A percentile compares a stretch with the other conserved stretches of the same genome.
Conservation (phyloP, 2,113 vertebrate genomes). For the Montifringilla adamsi region DNA sequence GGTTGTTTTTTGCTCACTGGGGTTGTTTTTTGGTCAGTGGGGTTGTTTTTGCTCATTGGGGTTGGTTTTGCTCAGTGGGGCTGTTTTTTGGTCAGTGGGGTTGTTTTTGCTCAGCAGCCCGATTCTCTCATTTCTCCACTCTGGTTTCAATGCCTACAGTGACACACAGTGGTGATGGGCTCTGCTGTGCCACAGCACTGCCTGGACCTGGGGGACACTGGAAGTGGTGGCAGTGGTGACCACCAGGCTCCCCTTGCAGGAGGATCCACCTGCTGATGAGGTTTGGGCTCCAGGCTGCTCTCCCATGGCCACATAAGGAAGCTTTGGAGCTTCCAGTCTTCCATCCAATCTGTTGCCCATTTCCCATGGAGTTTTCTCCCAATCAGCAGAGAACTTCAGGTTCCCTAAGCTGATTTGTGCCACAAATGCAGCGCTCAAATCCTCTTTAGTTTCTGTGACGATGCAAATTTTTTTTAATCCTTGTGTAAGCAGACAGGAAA, state of each 20-base stretch:
- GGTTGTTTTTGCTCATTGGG: not conserved
- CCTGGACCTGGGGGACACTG: not conserved
- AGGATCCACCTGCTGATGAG: not conserved
- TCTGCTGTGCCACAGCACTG: slow-evolving; percentile 15
- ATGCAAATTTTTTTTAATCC: not conserved
- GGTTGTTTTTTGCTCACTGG: not conserved
- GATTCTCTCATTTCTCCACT: not conserved
- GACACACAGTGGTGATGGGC: slow-evolving; percentile 65
- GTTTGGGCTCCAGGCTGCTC: not conserved
- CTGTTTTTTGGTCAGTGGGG: not conserved
- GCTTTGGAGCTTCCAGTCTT: not conserved
- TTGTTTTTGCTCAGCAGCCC: not conserved
- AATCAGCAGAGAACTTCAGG: not conserved
- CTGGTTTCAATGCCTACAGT: slow-evolving; percentile 61
- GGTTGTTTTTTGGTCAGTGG: not conserved
- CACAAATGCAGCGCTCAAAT: not conserved
- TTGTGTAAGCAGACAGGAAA: not conserved
- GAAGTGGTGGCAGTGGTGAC: not conserved
- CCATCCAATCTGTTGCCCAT: not conserved
- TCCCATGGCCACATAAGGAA: not conserved
- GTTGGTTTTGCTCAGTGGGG: not conserved
- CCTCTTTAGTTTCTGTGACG: slow-evolving; percentile 36
- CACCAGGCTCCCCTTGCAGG: not conserved
- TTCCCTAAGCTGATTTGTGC: slow-evolving; percentile 36
- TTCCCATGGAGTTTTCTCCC: not conserved